Evolutionary conservation across 53 echinoderm and acorn worm genomes (phyloP).

Genomic region (Echinometra lucunter): DNA sequence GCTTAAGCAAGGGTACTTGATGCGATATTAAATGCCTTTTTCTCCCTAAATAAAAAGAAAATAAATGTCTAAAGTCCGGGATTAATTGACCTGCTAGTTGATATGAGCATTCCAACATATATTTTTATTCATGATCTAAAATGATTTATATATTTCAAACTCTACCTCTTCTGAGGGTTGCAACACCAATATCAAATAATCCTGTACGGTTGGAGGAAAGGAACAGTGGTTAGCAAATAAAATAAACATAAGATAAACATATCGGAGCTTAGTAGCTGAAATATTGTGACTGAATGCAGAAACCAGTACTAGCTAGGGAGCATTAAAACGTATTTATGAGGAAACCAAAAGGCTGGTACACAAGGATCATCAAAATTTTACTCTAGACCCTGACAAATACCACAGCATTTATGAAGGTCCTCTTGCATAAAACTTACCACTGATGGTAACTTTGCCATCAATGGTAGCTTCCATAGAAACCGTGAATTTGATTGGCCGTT

Average conservation of each 20-base stretch:
- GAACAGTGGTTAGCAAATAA: constrained; percentile 57
- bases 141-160: neutral
- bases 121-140: neutral
- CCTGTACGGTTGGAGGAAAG: constrained; percentile 64
- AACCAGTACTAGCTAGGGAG: no score
- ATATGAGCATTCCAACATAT: constrained; percentile 23
- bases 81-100: neutral
- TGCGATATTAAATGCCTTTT: neutral
- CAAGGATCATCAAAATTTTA: no score
- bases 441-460: no score
- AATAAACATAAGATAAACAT: constrained; percentile 35
- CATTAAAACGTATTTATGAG: no score
- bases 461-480: no score
- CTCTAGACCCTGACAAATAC: no score
- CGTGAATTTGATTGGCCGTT: no score
- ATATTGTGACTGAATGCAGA: constrained; percentile 19
- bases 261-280: neutral
- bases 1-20: neutral
- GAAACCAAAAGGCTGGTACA: no score
- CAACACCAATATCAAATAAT: constrained; percentile 73
- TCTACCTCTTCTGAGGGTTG: constrained; percentile 79
- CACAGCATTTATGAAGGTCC: no score
- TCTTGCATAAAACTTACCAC: no score
- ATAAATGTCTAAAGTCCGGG: neutral
- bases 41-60: neutral